Percentiles rank a stretch among this genome's conserved stretches.
phyloP scores from a whole-genome alignment of 2,797 vertebrate species.

The Petrocephalus schoutedeni region DNA sequence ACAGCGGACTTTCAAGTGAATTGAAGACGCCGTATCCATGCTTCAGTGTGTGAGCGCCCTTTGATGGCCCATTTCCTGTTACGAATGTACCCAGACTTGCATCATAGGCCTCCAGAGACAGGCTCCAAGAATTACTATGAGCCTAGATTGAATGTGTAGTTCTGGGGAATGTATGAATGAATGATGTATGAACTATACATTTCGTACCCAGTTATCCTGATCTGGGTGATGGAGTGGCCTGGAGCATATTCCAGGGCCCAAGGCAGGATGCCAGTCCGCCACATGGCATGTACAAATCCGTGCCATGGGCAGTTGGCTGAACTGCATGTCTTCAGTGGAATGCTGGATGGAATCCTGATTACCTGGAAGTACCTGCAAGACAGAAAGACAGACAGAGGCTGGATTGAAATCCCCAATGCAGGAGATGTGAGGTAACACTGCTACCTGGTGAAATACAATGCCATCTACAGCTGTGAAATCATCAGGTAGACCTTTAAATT shows the following conservation, averaged over 20 bases:
- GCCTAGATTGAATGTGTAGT: not conserved
- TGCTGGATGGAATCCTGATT: not conserved
- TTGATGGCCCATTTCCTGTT: not conserved
- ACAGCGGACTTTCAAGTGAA: not conserved
- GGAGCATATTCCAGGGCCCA: not conserved
- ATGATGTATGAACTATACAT: not conserved
- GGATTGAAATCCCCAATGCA: not conserved
- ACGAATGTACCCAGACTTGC: not conserved
- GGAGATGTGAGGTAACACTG: not conserved
- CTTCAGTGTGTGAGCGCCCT: not conserved
- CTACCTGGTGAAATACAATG: not conserved
- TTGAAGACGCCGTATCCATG: not conserved
- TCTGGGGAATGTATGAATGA: not conserved
- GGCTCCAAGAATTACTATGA: not conserved
- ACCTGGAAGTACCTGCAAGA: not conserved
- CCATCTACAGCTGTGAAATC: not conserved
- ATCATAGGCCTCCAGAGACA: not conserved
- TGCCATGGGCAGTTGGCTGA: not conserved
- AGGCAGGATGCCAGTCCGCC: not conserved
- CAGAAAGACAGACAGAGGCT: not conserved
- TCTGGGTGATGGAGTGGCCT: not conserved
- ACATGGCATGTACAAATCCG: not conserved
- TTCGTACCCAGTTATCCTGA: not conserved
- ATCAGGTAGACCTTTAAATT: not conserved
- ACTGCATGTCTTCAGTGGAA: not conserved